These are phyloP conservation scores for Ptychobarbus kaznakovi DNA, from an alignment of 2,797 vertebrate species.

Conservation along the genomic window DNA sequence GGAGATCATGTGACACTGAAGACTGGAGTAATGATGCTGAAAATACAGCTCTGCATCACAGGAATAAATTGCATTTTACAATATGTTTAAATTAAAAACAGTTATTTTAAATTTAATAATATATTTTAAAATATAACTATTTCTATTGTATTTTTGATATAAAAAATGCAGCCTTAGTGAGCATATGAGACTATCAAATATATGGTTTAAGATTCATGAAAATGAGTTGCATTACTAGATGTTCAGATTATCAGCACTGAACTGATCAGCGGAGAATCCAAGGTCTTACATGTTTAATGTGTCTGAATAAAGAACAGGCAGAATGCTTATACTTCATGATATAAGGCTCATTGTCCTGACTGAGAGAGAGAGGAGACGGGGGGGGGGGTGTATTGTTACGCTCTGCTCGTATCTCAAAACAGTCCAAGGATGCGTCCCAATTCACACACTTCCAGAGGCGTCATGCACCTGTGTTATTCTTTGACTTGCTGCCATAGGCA, in stretches of 20 bases:
- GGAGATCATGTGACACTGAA: not conserved
- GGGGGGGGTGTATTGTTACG: not conserved
- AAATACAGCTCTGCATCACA: not conserved
- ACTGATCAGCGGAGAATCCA: too few relatives aligned
- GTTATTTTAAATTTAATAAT: too few relatives aligned
- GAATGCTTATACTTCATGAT: not conserved
- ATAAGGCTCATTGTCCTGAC: not conserved
- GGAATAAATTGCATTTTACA: not conserved
- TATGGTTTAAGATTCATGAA: too few relatives aligned
- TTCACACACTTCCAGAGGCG: not conserved
- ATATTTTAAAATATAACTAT: not conserved
- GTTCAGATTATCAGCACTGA: too few relatives aligned
- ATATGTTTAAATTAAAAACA: too few relatives aligned
- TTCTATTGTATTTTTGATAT: not conserved
- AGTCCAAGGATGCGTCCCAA: not conserved
- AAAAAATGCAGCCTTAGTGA: not conserved
- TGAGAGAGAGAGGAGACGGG: not conserved
- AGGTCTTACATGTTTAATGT: not conserved
- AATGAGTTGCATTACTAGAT: too few relatives aligned
- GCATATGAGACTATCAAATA: too few relatives aligned
- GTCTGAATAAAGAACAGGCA: not conserved
- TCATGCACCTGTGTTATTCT: not conserved
- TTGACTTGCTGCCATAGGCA: not conserved
- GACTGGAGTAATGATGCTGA: not conserved
- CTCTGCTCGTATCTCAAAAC: not conserved